phyloP scores from a whole-genome alignment of 2,888 invertebrate species.

The Aleiodes leptofemur region DNA sequence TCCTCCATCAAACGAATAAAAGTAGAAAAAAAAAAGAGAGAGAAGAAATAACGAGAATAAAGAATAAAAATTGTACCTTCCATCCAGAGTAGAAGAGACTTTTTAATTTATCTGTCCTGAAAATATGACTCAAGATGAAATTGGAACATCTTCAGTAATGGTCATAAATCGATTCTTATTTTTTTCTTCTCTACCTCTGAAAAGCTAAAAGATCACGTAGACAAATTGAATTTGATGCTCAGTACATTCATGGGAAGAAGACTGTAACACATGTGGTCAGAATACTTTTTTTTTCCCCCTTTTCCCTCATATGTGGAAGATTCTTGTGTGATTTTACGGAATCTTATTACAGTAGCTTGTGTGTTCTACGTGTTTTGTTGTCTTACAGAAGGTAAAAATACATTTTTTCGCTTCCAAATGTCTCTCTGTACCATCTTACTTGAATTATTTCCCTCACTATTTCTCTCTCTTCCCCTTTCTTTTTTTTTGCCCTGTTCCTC shows the following conservation, averaged over 20 bases:
- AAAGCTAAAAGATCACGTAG: background rate
- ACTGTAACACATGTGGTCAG: too few relatives aligned
- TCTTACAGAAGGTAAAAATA: background rate
- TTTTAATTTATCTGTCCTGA: conserved; percentile 15
- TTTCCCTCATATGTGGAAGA: too few relatives aligned
- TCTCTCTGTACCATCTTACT: conserved; percentile 1
- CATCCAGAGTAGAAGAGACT: conserved; percentile 7
- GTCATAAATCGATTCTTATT: conserved; percentile 15
- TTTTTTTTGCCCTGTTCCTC: background rate
- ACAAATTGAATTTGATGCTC: too few relatives aligned
- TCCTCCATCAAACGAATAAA: conserved; percentile 6
- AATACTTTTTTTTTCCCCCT: too few relatives aligned
- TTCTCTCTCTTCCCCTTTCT: conserved; percentile 35
- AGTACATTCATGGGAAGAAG: too few relatives aligned
- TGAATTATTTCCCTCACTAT: conserved; percentile 9
- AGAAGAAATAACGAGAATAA: too few relatives aligned
- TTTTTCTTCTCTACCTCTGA: background rate
- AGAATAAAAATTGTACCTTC: background rate
- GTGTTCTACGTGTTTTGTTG: background rate
- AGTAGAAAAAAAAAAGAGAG: too few relatives aligned
- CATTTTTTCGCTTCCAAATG: background rate
- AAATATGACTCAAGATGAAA: conserved; percentile 25
- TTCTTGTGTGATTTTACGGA: too few relatives aligned
- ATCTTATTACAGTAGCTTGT: too few relatives aligned
- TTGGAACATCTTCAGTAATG: background rate